phyloP scores from a whole-genome alignment of 2,113 vertebrate species.

The Tragelaphus scriptus region DNA sequence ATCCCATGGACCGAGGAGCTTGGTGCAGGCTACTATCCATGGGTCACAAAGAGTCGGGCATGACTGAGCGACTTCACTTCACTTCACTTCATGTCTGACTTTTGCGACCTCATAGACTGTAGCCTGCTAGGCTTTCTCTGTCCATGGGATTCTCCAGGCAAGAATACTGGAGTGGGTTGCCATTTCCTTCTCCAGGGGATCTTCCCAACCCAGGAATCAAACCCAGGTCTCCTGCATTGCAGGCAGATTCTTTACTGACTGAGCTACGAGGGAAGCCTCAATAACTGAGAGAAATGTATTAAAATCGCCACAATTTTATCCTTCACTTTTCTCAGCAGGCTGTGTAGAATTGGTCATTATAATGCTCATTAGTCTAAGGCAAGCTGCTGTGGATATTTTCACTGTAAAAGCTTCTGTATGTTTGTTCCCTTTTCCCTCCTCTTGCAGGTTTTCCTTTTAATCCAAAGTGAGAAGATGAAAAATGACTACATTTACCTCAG shows the following conservation, averaged over 20 bases:
- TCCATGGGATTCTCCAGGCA: neutral
- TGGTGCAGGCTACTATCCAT: no score
- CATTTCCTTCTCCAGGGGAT: neutral
- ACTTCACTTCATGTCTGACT: neutral
- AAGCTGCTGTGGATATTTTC: slow-evolving; percentile 62
- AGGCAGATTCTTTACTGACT: neutral
- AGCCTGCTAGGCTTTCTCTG: neutral
- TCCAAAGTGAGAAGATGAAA: slow-evolving; percentile 97
- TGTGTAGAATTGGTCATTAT: neutral
- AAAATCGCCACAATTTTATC: neutral
- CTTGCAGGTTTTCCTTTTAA: slow-evolving; percentile 92
- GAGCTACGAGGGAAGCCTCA: neutral
- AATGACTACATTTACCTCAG: slow-evolving; percentile 95
- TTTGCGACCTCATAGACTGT: neutral
- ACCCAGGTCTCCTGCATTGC: neutral
- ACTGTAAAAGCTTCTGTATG: slow-evolving; percentile 10
- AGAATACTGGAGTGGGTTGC: neutral
- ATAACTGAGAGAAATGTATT: neutral
- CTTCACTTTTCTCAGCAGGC: neutral
- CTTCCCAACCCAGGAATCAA: neutral
- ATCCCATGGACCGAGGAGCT: no score
- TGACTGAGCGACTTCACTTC: no score
- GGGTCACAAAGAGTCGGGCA: no score
- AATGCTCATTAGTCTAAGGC: neutral
- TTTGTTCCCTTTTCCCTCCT: slow-evolving; percentile 38